Evolutionary conservation across 2,888 invertebrate genomes (phyloP).

Genomic region (Odontocerum albicorne): DNA sequence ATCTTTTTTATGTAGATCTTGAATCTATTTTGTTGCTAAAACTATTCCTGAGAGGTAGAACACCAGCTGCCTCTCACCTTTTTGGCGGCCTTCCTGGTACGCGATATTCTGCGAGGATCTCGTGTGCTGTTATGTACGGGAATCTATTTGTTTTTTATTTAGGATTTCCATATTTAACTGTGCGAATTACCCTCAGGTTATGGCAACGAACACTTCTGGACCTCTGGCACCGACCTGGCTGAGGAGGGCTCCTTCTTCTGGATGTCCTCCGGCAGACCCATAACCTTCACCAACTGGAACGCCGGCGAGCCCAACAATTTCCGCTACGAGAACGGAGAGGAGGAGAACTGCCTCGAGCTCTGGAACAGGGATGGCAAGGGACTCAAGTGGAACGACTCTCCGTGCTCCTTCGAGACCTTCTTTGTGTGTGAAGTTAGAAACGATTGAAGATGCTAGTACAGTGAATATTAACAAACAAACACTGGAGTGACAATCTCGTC

Average conservation of each 20-base stretch:
- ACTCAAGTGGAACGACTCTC: constrained; percentile 91
- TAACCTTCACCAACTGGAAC: constrained; percentile 92
- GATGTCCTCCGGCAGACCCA: constrained; percentile 88
- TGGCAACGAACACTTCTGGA: constrained; percentile 92
- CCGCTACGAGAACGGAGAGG: constrained; percentile 90
- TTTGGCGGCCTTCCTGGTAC: too few relatives aligned
- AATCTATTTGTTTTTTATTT: too few relatives aligned
- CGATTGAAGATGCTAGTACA: constrained; percentile 46
- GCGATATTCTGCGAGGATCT: too few relatives aligned
- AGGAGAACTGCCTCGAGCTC: constrained; percentile 87
- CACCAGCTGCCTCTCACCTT: too few relatives aligned
- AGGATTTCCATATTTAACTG: too few relatives aligned
- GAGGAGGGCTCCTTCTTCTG: constrained; percentile 91
- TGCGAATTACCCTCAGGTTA: too few relatives aligned
- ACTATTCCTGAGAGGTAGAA: too few relatives aligned
- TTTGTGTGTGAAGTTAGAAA: constrained; percentile 86
- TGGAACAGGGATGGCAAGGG: constrained; percentile 93
- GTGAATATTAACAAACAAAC: not conserved
- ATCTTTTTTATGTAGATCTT: too few relatives aligned
- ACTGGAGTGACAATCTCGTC: constrained; percentile 4
- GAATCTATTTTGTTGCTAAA: too few relatives aligned
- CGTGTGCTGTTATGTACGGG: too few relatives aligned
- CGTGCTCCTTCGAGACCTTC: constrained; percentile 90
- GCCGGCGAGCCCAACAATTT: constrained; percentile 94
- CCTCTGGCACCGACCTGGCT: constrained; percentile 87